Evolutionary conservation across 2,113 vertebrate genomes (phyloP), one percentile per base, ranked within the genome.

Genomic region (Protobothrops flavoviridis): DNA sequence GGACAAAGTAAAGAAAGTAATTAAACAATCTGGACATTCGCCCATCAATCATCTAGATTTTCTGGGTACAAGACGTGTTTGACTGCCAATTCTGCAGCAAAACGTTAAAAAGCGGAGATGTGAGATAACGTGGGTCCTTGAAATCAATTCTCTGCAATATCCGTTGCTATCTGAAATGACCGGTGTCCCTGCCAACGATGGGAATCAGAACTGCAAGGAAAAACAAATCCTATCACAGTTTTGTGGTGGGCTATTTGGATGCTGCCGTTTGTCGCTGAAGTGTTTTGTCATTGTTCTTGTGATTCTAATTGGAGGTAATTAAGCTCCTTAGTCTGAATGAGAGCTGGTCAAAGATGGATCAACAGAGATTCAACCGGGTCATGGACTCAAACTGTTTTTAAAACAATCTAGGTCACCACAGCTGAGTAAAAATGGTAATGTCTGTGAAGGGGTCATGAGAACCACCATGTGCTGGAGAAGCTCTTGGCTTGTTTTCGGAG

Each of bases 261-360:
- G 29, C 92, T 39, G 7, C 92, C 39, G 17, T 86, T 86, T 29
- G 55, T 26, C 20, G 3, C 26, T 53, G 55, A 87, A 43, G n/a
- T 39, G 87, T 50, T 64, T n/a, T 50, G n/a, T 39, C 29, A 4
- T 87, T 6, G 64, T 90, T 85, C 92, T 81, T 57, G 24, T 50
- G 81, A 93, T 87, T 87, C 81, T 29, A 90, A 61, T 89, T 56
- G 86, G 57, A 56, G 39, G 81, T 90, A 93, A 93, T 86, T 93
- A 93, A 93, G 81, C 89, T 64, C 81, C n/a, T 90, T 87, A 93
- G 87, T 90, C 90, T 64, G 81, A 56, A 86, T 52, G 56, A 90
- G 45, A 24, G 43, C 13, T 86, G 89, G n/a, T 10, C 88, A 43
- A 43, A 90, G 23, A 23, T 48, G 53, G 55, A 23, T 86, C 45